A percentile compares a stretch with the other conserved stretches of the same genome.
Conservation (phyloP, 1,140 invertebrate genomes). For the Orius insidiosus region DNA sequence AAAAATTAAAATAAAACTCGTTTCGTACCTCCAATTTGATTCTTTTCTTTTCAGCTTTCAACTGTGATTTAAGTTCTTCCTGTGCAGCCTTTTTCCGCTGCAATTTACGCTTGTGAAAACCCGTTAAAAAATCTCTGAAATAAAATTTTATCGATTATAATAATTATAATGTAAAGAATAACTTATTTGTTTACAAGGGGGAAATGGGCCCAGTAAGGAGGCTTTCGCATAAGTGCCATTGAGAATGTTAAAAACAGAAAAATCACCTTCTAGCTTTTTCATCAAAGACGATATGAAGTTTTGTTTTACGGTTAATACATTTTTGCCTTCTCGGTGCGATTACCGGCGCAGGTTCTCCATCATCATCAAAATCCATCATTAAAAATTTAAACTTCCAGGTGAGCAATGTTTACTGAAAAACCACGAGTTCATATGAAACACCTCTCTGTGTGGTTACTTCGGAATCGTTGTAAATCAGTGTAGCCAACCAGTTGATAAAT, state of each 20-base stretch:
- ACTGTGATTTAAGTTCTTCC: slow-evolving; percentile 42
- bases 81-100: slow-evolving; percentile 50
- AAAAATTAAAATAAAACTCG: too few species aligned
- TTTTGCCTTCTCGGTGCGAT: slow-evolving; percentile 6
- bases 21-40: slow-evolving; percentile 54
- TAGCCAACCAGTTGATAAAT: too few species aligned
- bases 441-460: background rate
- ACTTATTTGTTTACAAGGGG: background rate
- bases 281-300: slow-evolving; percentile 16
- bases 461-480: too few species aligned
- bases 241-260: background rate
- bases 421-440: background rate
- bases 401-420: background rate
- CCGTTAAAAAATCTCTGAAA: slow-evolving; percentile 49
- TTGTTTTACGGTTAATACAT: slow-evolving; percentile 16
- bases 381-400: too few species aligned
- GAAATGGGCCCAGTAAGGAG: background rate
- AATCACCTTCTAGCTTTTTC: slow-evolving; percentile 16
- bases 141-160: background rate
- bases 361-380: slow-evolving; percentile 9
- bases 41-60: slow-evolving; percentile 55
- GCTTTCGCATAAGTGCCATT: too few species aligned
- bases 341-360: background rate
- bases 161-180: background rate
- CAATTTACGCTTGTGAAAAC: slow-evolving; percentile 58